Percentiles rank a stretch among this genome's conserved stretches.
These are phyloP conservation scores for Stenurella melanura DNA, from an alignment of 2,888 invertebrate species.

Conservation along the genomic window DNA sequence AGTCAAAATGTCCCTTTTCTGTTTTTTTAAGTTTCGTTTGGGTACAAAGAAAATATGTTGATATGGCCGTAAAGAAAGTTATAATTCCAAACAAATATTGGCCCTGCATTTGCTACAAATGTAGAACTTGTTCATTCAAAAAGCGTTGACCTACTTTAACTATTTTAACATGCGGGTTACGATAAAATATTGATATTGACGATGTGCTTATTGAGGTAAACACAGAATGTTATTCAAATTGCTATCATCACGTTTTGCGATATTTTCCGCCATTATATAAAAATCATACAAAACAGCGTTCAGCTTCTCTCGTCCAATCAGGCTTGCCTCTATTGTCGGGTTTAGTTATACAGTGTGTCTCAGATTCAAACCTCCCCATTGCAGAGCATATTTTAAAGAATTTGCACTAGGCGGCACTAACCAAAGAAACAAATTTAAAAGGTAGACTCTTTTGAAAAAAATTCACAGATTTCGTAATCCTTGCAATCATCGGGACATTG, in stretches of 20 bases:
- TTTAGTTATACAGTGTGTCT: not conserved
- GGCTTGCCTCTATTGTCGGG: not conserved
- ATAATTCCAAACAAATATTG: not conserved
- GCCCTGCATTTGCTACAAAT: constrained; percentile 18
- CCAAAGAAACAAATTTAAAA: too few species aligned
- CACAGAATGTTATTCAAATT: constrained; percentile 28
- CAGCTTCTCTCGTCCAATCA: not conserved
- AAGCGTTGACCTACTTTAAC: constrained; percentile 33
- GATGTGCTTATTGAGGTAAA: constrained; percentile 34
- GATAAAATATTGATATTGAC: constrained; percentile 31
- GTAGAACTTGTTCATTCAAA: constrained; percentile 24
- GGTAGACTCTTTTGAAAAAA: too few species aligned
- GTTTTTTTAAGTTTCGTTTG: not conserved
- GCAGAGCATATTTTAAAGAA: too few species aligned
- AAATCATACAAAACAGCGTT: constrained; percentile 11
- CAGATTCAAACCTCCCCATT: too few species aligned
- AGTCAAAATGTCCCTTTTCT: too few species aligned
- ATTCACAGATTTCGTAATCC: too few species aligned
- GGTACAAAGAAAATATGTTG: not conserved
- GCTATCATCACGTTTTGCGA: not conserved
- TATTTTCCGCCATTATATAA: constrained; percentile 24
- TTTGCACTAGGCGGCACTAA: too few species aligned
- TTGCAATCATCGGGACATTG: too few species aligned
- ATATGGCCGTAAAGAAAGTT: not conserved
- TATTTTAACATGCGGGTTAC: constrained; percentile 20